A percentile compares a stretch with the other conserved stretches of the same genome.
Conservation (phyloP, 2,888 invertebrate genomes). For the Melieria picta region DNA sequence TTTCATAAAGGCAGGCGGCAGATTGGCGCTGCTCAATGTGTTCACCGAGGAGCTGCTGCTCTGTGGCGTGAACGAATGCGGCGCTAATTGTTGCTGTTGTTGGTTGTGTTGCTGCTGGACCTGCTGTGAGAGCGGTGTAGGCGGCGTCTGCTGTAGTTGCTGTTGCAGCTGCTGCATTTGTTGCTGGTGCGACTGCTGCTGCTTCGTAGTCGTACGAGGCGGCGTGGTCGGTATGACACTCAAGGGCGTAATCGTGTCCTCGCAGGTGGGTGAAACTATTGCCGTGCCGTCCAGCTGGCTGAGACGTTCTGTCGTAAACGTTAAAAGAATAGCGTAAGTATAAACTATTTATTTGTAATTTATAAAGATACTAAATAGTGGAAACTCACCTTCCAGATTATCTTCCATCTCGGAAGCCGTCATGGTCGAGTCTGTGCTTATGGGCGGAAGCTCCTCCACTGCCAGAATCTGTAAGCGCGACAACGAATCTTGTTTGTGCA, state of each 20-base stretch:
- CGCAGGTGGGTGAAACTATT: constrained; percentile 45
- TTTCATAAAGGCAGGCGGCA: constrained; percentile 70
- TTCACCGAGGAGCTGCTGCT: constrained; percentile 50
- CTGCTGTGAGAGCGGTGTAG: constrained; percentile 34
- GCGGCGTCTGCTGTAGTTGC: constrained; percentile 41
- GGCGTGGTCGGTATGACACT: constrained; percentile 39
- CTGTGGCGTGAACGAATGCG: constrained; percentile 52
- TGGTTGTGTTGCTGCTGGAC: constrained; percentile 28
- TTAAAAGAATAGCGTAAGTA: not conserved
- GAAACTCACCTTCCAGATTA: constrained; percentile 55
- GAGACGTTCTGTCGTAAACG: constrained; percentile 53
- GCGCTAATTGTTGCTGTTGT: constrained; percentile 22
- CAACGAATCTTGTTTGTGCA: not conserved
- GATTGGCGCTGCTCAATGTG: constrained; percentile 57
- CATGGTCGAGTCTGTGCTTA: constrained; percentile 53
- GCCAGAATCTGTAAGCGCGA: constrained; percentile 45
- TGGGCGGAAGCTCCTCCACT: constrained; percentile 50
- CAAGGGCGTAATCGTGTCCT: constrained; percentile 16
- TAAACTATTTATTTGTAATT: not conserved
- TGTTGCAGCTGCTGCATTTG: constrained; percentile 43
- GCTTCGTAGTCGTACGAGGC: constrained; percentile 40
- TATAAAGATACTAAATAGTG: not conserved
- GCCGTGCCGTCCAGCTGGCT: constrained; percentile 60
- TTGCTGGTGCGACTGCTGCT: constrained; percentile 36
- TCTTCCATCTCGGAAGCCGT: constrained; percentile 57